Conservation (phyloP, 2,797 vertebrate species). For the Aulostomus chinensis region DNA sequence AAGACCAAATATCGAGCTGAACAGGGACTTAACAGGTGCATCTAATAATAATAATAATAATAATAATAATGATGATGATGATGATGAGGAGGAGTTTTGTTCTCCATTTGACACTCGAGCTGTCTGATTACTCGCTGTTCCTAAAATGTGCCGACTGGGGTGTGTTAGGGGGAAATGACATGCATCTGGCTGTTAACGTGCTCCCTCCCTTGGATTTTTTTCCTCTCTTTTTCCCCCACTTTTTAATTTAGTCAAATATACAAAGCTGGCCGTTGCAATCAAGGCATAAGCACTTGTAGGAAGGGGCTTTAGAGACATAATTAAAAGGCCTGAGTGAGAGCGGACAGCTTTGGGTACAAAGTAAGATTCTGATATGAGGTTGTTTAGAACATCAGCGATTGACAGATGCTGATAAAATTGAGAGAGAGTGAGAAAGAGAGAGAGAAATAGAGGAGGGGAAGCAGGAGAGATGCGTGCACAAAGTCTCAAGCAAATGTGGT, state of each 20-base stretch:
- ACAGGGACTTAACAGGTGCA: too few relatives aligned
- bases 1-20: too few relatives aligned
- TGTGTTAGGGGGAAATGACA: constrained; percentile 39
- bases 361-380: constrained; percentile 36
- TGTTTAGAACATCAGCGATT: constrained; percentile 30
- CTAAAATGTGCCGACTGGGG: constrained; percentile 47
- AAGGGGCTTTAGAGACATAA: constrained; percentile 66
- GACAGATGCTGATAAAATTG: constrained; percentile 30
- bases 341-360: constrained; percentile 52
- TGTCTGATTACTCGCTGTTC: constrained; percentile 44
- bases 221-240: constrained; percentile 4
- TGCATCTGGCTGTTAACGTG: constrained; percentile 46
- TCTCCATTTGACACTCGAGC: constrained; percentile 15
- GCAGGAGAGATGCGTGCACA: too few relatives aligned
- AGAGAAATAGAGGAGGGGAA: neutral
- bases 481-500: neutral
- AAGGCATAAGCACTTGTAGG: constrained; percentile 63
- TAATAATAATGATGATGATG: too few relatives aligned
- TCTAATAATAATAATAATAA: constrained; percentile 17
- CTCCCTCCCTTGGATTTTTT: constrained; percentile 35
- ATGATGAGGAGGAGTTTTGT: constrained; percentile 13
- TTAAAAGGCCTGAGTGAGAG: constrained; percentile 62
- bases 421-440: neutral
- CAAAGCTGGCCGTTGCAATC: constrained; percentile 76
- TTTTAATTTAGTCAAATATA: constrained; percentile 76